Evolutionary conservation across 2,888 invertebrate genomes (phyloP).

Genomic region (Lymantria monacha): DNA sequence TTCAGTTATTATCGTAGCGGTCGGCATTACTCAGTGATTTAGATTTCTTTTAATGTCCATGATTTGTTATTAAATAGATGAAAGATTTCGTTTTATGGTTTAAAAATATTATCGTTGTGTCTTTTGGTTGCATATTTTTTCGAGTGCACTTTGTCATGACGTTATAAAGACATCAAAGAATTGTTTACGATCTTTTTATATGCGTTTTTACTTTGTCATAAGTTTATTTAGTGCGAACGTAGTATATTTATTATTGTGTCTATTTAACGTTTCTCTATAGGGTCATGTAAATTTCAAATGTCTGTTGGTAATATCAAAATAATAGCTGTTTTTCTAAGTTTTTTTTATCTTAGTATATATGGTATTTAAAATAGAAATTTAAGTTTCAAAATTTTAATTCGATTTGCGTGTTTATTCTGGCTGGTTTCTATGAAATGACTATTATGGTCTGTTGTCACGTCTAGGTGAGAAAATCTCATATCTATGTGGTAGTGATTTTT

Average conservation of each 20-base stretch:
- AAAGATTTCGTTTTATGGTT: constrained; percentile 38
- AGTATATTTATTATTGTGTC: background rate
- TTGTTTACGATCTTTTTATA: constrained; percentile 8
- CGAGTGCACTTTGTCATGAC: constrained; percentile 22
- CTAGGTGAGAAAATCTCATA: too few relatives aligned
- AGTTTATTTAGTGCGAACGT: constrained; percentile 3
- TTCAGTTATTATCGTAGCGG: constrained; percentile 57
- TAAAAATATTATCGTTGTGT: constrained; percentile 30
- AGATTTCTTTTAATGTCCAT: constrained; percentile 36
- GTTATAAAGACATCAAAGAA: constrained; percentile 9
- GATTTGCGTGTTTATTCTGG: too few relatives aligned
- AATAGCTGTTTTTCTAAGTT: too few relatives aligned
- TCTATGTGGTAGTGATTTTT: too few relatives aligned
- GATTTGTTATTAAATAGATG: constrained; percentile 48
- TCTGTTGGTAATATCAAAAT: too few relatives aligned
- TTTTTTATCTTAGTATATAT: too few relatives aligned
- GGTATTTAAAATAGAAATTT: too few relatives aligned
- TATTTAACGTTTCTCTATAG: too few relatives aligned
- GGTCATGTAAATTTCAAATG: too few relatives aligned
- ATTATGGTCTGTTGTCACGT: too few relatives aligned
- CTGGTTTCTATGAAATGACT: too few relatives aligned
- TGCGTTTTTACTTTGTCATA: constrained; percentile 1
- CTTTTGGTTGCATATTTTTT: constrained; percentile 25
- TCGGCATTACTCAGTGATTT: constrained; percentile 47
- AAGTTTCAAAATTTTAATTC: too few relatives aligned